Base-by-base conservation (phyloP, 2,888 invertebrate genomes). In the Ornithoptera priamus region DNA sequence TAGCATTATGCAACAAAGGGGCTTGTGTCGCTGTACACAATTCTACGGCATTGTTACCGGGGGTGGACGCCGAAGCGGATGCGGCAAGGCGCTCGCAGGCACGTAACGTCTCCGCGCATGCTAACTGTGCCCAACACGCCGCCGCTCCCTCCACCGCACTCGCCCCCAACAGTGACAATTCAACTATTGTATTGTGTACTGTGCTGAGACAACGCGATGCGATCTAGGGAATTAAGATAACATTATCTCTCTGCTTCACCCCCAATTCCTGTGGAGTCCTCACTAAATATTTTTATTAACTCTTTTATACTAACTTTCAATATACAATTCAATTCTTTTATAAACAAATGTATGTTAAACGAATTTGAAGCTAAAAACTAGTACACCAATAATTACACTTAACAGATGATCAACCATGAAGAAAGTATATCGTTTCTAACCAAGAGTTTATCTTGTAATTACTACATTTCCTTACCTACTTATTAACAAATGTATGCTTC, bases 81-180 rank as follows among this genome's bases (percentile, higher is more conserved):
- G 94, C 93, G 69, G 94, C 84, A 6, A 93, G 84, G 57, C 91
- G 92, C 76, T 97, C 96, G 84, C 97, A 97, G 1, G 96, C 95
- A 65, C 96, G 95, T 67, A 99, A 88, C 1, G 98, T 97, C 88
- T 99, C 98, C 71, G 98, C 93, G 72, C 97, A 97, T 71, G 97
- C 98, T 0, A 99, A 94, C 81, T 98, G 97, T 70, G 98, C 95
- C 99, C 99, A 99, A 83, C 98, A 98, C 50, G 97, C 95, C 1
- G 97, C 93, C 0, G 98, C 97, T 56, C 99, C 99, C 24, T 95
- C 95, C 42, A 97, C 96, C 68, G 95, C 94, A 64, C 93, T 93
- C 36, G 98, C 95, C 81, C 97, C 97, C 24, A 99, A 92, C 57
- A 97, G 93, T 39, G 95, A 94, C 65, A 99, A 87, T 88, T 99